These are phyloP conservation scores for Euleptes europaea DNA, from an alignment of 2,113 vertebrate genomes.

Conservation along the genomic window DNA sequence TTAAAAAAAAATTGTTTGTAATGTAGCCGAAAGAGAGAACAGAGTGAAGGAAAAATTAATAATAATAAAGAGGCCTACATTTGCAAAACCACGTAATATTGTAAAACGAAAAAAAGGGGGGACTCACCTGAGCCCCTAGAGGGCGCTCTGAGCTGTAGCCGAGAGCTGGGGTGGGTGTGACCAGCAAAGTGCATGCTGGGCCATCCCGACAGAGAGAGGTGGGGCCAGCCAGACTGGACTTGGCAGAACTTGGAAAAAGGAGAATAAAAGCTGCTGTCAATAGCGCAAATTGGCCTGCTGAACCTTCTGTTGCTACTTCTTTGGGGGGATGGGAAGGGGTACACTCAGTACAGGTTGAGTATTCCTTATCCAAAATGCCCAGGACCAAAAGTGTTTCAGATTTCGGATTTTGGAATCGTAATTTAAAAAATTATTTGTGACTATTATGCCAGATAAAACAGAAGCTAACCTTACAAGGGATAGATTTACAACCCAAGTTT, in stretches of 20 bases:
- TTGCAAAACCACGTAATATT: conserved; percentile 73
- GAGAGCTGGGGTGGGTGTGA: conserved; percentile 62
- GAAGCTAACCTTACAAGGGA: too few relatives aligned
- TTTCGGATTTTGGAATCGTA: too few relatives aligned
- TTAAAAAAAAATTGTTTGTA: conserved; percentile 1
- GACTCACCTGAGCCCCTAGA: conserved; percentile 65
- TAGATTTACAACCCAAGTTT: too few relatives aligned
- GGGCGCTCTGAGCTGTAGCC: conserved; percentile 53
- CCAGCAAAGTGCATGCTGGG: conserved; percentile 61
- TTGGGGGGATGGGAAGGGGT: accelerated
- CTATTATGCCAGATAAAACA: too few relatives aligned
- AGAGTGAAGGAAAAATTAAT: conserved; percentile 40
- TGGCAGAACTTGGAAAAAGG: conserved; percentile 66
- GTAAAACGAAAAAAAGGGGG: conserved; percentile 67
- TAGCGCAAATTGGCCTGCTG: conserved; percentile 4
- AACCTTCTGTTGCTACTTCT: conserved; percentile 26
- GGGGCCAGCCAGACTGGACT: conserved; percentile 46
- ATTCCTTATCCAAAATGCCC: too few relatives aligned
- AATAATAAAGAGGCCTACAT: conserved; percentile 26
- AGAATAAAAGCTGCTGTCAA: conserved; percentile 66
- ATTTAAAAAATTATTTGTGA: too few relatives aligned
- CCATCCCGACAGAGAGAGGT: conserved; percentile 58
- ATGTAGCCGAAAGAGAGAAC: conserved; percentile 41
- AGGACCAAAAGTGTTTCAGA: too few relatives aligned
- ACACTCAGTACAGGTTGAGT: conserved; percentile 51